Evolutionary conservation across 2,797 vertebrate genomes (phyloP), one percentile per base, ranked within the genome.

Genomic region (Periophthalmus magnuspinnatus): DNA sequence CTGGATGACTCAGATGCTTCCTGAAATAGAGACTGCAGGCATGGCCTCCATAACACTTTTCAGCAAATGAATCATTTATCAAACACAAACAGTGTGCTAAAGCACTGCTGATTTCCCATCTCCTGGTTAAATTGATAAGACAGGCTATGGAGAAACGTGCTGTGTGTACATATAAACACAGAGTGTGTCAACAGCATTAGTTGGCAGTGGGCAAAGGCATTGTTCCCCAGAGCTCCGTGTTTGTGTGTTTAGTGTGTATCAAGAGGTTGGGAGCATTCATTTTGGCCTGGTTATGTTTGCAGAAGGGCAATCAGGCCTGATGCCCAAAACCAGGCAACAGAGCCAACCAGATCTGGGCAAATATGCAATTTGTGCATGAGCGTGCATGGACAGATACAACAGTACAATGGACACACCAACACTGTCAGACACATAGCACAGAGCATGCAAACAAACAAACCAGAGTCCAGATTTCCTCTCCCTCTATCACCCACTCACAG

Each of bases 21-120:
- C 83, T 87, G 86, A 90, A 92, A 92, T 91, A 92, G 88, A 90
- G 82, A 87, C 85, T 86, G 85, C 80, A 66, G 87, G 66, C 84
- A 82, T 73, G 82, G 88, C 89, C 86, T 88, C 88, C 82, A 91
- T 90, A 85, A 87, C 86, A 86, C 86, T 89, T 89, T 87, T 85
- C 76, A 67, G 80, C 83, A 90, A 92, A 91, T 89, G 79, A 91
- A 91, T 91, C 86, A 90, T 92, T 92, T 88, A 90, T 90, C 87
- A 88, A 88, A 88, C 72, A 78, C 85, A 90, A 90, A 91, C 84
- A 88, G 73, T 68, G 79, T 71, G 57, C 75, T 83, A 82, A 81
- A 87, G 74, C 73, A 45, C 72, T 1, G 81, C 83, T 87, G 84
- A 84, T 82, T 89, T 85, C 86, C 76, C 83, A 83, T 84, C 82